These are phyloP conservation scores for Eilema griseolum DNA, from an alignment of 2,888 invertebrate species.

Conservation along the genomic window DNA sequence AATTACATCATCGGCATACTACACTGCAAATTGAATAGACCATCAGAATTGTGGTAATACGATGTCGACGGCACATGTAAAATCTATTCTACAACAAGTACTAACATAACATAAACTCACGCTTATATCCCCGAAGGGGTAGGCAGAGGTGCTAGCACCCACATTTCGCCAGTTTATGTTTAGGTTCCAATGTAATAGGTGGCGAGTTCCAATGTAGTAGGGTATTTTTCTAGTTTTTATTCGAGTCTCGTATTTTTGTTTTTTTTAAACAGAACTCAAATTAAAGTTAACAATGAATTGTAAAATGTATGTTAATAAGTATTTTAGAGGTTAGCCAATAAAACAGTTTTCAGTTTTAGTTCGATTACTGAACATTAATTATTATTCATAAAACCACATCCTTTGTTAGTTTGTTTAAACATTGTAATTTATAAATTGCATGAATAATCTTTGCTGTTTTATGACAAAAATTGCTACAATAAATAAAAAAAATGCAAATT, in stretches of 20 bases:
- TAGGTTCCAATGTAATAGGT: too few relatives aligned
- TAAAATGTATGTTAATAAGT: background rate
- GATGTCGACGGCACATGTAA: background rate
- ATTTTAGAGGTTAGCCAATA: background rate
- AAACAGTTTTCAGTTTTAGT: background rate
- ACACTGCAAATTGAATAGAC: constrained; percentile 1
- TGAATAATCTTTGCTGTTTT: background rate
- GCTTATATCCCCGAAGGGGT: too few relatives aligned
- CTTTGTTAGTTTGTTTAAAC: background rate
- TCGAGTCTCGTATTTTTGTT: too few relatives aligned
- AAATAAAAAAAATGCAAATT: too few relatives aligned
- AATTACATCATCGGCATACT: background rate
- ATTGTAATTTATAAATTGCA: background rate
- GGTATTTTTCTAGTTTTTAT: too few relatives aligned
- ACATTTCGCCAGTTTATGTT: too few relatives aligned
- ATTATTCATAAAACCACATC: background rate
- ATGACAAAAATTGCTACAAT: background rate
- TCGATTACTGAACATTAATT: background rate
- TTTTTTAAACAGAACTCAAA: too few relatives aligned
- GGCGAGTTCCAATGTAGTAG: too few relatives aligned
- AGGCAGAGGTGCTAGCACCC: too few relatives aligned
- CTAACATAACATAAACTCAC: too few relatives aligned
- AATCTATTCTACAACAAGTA: background rate
- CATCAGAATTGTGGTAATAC: background rate
- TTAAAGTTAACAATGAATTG: background rate